Percentiles rank a stretch among this genome's conserved stretches.
Evolutionary conservation across 2,113 vertebrate genomes (phyloP).

Genomic region (Gracilinanus agilis): DNA sequence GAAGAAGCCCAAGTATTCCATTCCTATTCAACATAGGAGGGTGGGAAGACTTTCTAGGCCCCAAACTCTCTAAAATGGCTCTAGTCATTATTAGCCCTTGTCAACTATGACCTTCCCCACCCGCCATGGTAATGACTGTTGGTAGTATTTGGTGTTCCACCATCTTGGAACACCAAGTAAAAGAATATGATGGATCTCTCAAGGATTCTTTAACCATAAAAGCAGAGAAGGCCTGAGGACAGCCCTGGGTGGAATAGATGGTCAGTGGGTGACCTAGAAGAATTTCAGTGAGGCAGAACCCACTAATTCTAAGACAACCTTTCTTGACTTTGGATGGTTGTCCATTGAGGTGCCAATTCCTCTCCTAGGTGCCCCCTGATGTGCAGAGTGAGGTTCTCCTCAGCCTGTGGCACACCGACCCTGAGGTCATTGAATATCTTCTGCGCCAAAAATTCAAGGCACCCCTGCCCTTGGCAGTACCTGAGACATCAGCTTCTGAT

Average conservation of each 20-base stretch:
- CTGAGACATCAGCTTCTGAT: background rate
- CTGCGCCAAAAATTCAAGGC: slow-evolving; percentile 79
- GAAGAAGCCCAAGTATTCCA: slow-evolving; percentile 15
- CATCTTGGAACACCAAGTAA: background rate
- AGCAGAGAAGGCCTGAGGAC: background rate
- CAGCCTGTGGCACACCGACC: slow-evolving; percentile 93
- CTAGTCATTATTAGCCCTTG: too few species aligned
- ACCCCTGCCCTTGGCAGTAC: background rate
- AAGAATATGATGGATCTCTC: background rate
- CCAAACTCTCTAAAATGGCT: too few species aligned
- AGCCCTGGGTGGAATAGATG: background rate
- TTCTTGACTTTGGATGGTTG: background rate
- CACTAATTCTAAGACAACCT: background rate
- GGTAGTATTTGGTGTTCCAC: background rate
- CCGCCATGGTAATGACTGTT: too few species aligned
- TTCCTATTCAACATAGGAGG: slow-evolving; percentile 20
- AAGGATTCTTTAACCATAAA: background rate
- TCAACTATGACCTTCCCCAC: too few species aligned
- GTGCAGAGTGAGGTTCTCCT: slow-evolving; percentile 91
- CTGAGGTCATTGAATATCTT: slow-evolving; percentile 94
- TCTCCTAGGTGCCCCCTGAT: slow-evolving; percentile 90
- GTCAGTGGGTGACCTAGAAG: background rate
- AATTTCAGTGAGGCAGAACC: background rate
- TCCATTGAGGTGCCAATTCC: slow-evolving; percentile 48
- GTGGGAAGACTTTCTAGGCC: too few species aligned